Percentiles rank a stretch among this genome's conserved stretches.
phyloP scores from a whole-genome alignment of 2,888 invertebrate genomes.

The Andricus quercusramuli region DNA sequence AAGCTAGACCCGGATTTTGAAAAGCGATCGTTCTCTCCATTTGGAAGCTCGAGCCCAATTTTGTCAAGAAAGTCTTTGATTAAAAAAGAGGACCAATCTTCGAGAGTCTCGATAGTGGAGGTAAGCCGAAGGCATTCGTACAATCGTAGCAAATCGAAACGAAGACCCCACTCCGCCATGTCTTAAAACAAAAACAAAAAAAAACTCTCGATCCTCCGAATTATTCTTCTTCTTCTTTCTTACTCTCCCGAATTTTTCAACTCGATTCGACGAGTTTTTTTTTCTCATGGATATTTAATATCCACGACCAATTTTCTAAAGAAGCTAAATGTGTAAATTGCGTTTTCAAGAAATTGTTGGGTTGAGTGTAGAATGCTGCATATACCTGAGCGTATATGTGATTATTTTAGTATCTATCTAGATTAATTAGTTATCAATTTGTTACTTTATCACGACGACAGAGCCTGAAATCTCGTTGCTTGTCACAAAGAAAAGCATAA shows the following conservation, averaged over 20 bases:
- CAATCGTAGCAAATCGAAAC: conserved; percentile 19
- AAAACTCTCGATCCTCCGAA: not conserved
- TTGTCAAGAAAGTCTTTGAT: conserved; percentile 57
- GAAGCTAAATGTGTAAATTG: conserved; percentile 10
- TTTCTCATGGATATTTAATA: not conserved
- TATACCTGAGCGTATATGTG: not conserved
- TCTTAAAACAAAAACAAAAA: conserved; percentile 13
- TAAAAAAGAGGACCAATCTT: conserved; percentile 54
- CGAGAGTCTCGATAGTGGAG: conserved; percentile 74
- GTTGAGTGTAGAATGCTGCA: conserved; percentile 5
- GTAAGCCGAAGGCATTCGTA: conserved; percentile 63
- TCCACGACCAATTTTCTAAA: not conserved
- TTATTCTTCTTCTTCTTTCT: not conserved
- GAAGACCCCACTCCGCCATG: conserved; percentile 12
- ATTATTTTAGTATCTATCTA: conserved; percentile 13
- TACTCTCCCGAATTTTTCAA: not conserved
- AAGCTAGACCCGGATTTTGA: conserved; percentile 59
- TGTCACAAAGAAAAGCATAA: not conserved
- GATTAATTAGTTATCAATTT: not conserved
- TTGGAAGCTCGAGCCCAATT: conserved; percentile 66
- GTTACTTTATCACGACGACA: not conserved
- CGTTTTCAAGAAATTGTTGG: not conserved
- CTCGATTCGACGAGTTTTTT: not conserved
- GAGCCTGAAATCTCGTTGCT: conserved; percentile 10
- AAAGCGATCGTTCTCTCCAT: conserved; percentile 60